Evolutionary conservation across 2,113 vertebrate genomes (phyloP), one percentile per base, ranked within the genome.

Genomic region (Thunnus maccoyii): DNA sequence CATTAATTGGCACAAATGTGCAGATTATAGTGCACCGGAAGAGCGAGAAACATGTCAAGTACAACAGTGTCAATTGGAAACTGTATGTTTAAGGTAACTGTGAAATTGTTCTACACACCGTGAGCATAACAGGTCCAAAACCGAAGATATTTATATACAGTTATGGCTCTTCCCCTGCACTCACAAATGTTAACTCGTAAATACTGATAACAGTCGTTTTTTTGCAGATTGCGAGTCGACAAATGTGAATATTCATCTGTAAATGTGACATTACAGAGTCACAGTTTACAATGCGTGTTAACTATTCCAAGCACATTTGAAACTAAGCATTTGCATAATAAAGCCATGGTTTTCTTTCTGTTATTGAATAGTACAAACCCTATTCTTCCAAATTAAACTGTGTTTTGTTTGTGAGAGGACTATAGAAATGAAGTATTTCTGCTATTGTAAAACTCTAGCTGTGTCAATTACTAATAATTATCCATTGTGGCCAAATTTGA

Each of bases 1-100:
- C 22, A 27, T 62, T 64, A 57, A 87, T 48, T 82, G 68, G 72
- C 22, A 73, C 48, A 78, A 50, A 74, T 71, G 47, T 81, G 41
- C 41, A 68, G 64, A 22, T 76, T 47, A 69, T 50, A 30, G 13
- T 55, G 14, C 8, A 32, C 3, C 22, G 27, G 3, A 55, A 46
- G n/a, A 78, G 10, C 15, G 47, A 72, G 13, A 69, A 60, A 75
- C 46, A 71, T 44, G 50, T 12, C 22, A 27, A 32, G 25, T 64
- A 60, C 65, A 60, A 50, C 47, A 11, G 0, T 56, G 77, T 41
- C 61, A 64, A 47, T 48, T 71, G 51, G 10, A 46, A 27, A 36
- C 16, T 36, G 16, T 1, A 12, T 9, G 65, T 80, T 54, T 16
- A 67, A 50, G 30, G 41, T 3, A 76, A 56, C 17, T 61, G 62